Conservation (phyloP, 2,888 invertebrate species). For the Miltochrista miniata region DNA sequence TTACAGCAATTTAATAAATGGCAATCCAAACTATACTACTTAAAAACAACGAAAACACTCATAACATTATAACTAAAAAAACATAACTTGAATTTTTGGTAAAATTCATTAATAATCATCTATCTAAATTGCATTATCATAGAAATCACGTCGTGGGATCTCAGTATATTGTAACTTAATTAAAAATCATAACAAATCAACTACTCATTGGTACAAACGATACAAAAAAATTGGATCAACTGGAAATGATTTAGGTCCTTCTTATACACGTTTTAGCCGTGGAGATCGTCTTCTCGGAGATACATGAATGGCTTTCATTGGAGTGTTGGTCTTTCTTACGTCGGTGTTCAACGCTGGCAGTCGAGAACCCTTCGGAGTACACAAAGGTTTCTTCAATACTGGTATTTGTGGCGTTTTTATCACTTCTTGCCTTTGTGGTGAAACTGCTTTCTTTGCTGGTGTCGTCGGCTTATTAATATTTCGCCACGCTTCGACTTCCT, state of each 20-base stretch:
- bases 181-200: constrained; percentile 31
- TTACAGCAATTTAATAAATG: background rate
- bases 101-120: background rate
- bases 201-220: constrained; percentile 34
- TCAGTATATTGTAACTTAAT: constrained; percentile 16
- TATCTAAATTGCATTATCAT: background rate
- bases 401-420: constrained; percentile 73
- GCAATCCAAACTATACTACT: background rate
- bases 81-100: background rate
- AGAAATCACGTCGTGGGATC: background rate
- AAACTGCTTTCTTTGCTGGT: constrained; percentile 59
- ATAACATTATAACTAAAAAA: too few species aligned
- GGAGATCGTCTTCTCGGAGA: constrained; percentile 74
- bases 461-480: constrained; percentile 58
- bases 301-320: constrained; percentile 79
- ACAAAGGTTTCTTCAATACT: constrained; percentile 84
- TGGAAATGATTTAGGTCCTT: constrained; percentile 13
- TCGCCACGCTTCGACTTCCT: constrained; percentile 52
- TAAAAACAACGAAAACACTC: too few species aligned
- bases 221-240: constrained; percentile 21
- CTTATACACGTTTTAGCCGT: constrained; percentile 54
- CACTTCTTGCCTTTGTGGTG: constrained; percentile 52
- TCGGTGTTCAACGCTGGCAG: constrained; percentile 69
- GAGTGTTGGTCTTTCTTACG: constrained; percentile 81
- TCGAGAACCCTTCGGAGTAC: constrained; percentile 80